Percentiles rank a stretch among this genome's conserved stretches.
phyloP scores from a whole-genome alignment of 2,888 invertebrate species.

The Gisinianus flammeolus region DNA sequence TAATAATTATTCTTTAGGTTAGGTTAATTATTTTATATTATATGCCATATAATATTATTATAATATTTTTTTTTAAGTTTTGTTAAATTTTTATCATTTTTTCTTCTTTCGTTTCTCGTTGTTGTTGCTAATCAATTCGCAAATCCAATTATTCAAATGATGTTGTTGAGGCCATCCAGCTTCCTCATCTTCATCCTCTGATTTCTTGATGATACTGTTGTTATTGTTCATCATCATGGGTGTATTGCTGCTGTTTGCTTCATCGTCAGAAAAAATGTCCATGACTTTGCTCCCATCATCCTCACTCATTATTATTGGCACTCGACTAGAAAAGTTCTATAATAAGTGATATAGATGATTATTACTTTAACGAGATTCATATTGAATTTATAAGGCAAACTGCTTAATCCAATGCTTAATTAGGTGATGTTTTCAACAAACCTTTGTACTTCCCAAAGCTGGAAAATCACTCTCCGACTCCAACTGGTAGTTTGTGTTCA shows the following conservation, averaged over 20 bases:
- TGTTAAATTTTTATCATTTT: conserved; percentile 46
- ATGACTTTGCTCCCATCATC: conserved; percentile 46
- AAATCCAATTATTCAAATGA: conserved; percentile 46
- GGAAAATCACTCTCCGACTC: conserved; percentile 58
- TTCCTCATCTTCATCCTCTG: conserved; percentile 28
- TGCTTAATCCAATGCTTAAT: too few species aligned
- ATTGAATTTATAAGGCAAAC: too few species aligned
- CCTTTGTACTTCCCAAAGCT: conserved; percentile 57
- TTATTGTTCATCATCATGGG: conserved; percentile 6
- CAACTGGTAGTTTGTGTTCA: conserved; percentile 52
- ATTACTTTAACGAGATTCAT: too few species aligned
- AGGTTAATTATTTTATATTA: too few species aligned
- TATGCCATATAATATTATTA: background rate
- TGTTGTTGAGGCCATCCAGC: conserved; percentile 37
- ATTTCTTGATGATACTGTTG: background rate
- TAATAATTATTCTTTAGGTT: too few species aligned
- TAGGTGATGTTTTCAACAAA: conserved; percentile 40
- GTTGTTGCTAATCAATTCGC: conserved; percentile 48
- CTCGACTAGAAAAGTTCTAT: conserved; percentile 58
- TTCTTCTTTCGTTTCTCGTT: conserved; percentile 57
- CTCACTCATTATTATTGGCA: conserved; percentile 49
- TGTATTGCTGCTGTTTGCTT: conserved; percentile 17
- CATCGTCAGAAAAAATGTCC: conserved; percentile 38
- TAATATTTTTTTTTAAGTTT: conserved; percentile 11
- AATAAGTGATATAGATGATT: background rate